Percentiles rank a stretch among this genome's conserved stretches.
phyloP scores from a whole-genome alignment of 2,888 invertebrate species.

The Pachydiplax longipennis region DNA sequence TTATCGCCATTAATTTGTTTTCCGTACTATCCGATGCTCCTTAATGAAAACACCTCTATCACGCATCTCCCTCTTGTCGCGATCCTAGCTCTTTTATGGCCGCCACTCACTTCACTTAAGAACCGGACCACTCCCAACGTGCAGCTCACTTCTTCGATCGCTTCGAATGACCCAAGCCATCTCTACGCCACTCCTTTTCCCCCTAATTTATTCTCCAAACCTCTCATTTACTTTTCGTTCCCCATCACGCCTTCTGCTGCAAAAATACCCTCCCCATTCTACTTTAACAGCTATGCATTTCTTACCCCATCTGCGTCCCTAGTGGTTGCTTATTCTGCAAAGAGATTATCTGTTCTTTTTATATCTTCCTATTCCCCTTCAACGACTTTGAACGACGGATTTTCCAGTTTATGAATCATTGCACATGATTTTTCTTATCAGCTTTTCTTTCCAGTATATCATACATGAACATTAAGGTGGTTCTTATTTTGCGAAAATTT shows the following conservation, averaged over 20 bases:
- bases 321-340: neutral
- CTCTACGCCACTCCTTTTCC: neutral
- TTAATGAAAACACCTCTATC: no score
- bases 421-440: no score
- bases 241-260: neutral
- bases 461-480: no score
- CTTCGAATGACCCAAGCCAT: neutral
- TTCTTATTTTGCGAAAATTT: no score
- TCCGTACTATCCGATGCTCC: no score
- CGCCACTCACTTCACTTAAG: neutral
- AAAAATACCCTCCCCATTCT: neutral
- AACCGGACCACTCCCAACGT: neutral
- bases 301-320: neutral
- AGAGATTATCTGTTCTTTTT: no score
- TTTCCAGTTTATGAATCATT: no score
- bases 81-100: no score
- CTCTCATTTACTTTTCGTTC: neutral
- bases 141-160: neutral
- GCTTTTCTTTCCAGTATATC: no score
- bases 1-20: no score
- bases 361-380: no score
- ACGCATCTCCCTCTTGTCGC: neutral
- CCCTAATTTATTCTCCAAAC: neutral
- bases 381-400: no score
- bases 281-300: neutral